These are phyloP conservation scores for Campoplex capitator DNA, from an alignment of 2,888 invertebrate species.

Conservation along the genomic window DNA sequence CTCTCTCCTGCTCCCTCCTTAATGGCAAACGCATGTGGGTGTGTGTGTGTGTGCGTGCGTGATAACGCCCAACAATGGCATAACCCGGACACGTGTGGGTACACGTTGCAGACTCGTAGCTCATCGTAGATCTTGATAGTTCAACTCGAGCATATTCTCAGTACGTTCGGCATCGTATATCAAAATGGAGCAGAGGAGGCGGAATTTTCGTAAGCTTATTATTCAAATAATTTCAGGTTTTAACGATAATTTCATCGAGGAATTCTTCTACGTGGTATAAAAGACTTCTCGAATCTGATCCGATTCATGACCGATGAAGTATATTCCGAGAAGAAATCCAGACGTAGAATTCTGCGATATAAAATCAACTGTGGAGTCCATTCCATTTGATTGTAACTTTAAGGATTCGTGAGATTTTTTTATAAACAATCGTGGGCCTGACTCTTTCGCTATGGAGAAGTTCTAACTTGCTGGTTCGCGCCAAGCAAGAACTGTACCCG, in stretches of 20 bases:
- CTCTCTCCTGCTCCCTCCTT: background rate
- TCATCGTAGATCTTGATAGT: background rate
- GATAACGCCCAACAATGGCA: constrained; percentile 45
- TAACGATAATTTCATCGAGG: background rate
- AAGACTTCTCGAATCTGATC: too few relatives aligned
- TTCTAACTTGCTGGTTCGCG: too few relatives aligned
- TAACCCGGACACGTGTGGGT: constrained; percentile 26
- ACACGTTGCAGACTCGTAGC: background rate
- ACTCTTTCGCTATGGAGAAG: too few relatives aligned
- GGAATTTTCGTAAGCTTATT: background rate
- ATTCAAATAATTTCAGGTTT: background rate
- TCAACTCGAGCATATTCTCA: background rate
- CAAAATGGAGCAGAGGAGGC: background rate
- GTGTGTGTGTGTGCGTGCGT: constrained; percentile 42
- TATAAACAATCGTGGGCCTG: too few relatives aligned
- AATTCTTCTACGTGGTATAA: too few relatives aligned
- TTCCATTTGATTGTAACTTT: too few relatives aligned
- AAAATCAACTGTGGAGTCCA: too few relatives aligned
- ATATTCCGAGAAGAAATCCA: too few relatives aligned
- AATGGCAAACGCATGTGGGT: constrained; percentile 8
- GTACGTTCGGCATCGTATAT: background rate
- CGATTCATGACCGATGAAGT: too few relatives aligned
- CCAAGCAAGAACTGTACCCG: too few relatives aligned
- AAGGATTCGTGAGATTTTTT: too few relatives aligned
- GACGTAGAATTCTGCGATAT: too few relatives aligned